Base-by-base conservation (phyloP, 2,888 invertebrate genomes). In the Phengaris alcon region DNA sequence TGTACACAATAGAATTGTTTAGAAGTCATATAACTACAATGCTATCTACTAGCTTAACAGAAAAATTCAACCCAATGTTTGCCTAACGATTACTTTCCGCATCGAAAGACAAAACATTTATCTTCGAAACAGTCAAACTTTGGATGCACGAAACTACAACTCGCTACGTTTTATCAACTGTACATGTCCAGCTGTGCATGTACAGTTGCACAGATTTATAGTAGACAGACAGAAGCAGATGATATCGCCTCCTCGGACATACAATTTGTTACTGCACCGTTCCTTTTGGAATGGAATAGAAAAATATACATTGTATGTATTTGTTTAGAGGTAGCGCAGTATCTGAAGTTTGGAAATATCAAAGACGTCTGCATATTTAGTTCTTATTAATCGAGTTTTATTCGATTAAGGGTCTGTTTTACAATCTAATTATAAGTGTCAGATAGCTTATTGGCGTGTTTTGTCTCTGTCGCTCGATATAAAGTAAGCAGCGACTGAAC, bases 101-200 rank as follows among this genome's bases (percentile, higher is more conserved):
- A 59, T 59, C 59, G 9, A 59, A 59, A 59, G 22, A 59, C 59
- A 22, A 52, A 59, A 59, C 59, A 59, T 59, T 59, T 59, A 22
- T 59, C 59, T 59, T 59, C 22, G 59, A 22, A 59, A 59, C 59
- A 22, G 59, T 22, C 59, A 22, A 59, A 59, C 22, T 59, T 59
- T 59, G 10, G 15, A 59, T 59, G 22, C 59, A 59, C 59, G 7
- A 59, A 59, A 22, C 22, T 59, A 10, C 15, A 22, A 35, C 35
- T 35, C 35, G 35, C 35, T 35, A 35, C 35, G 35, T 35, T 35
- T 35, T 35, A 35, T 35, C 35, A 35, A 35, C 35, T 35, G 35
- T 35, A 35, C 3, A 35, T 35, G 35, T 35, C 35, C 35, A 35
- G 35, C 35, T 35, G 35, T 3, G 35, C 35, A 35, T 57, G 57